Evolutionary conservation across 2,797 vertebrate genomes (phyloP).

Genomic region (Orientallactaga sibirica): DNA sequence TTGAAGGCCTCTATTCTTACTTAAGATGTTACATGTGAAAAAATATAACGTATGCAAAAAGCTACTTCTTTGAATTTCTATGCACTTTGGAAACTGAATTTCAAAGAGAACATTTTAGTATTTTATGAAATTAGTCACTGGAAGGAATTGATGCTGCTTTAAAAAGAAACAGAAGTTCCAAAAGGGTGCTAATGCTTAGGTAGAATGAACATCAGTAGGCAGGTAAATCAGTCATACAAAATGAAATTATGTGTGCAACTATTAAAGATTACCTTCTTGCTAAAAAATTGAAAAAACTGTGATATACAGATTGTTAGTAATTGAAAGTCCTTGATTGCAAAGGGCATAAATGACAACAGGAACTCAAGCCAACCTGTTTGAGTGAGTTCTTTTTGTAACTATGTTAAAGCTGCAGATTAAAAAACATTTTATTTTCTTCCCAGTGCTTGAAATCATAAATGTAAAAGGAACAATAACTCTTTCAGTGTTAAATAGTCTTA

Average conservation of each 20-base stretch:
- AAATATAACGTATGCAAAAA: constrained; percentile 19
- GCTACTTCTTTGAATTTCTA: constrained; percentile 4
- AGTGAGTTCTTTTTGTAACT: constrained; percentile 65
- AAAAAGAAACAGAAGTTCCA: constrained; percentile 66
- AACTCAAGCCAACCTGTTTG: constrained; percentile 54
- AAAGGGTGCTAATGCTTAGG: constrained; percentile 45
- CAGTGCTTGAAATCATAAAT: constrained; percentile 51
- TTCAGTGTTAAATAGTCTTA: constrained; percentile 50
- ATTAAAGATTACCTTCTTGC: constrained; percentile 70
- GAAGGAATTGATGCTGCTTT: constrained; percentile 71
- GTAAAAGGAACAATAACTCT: constrained; percentile 32
- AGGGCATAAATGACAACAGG: constrained; percentile 39
- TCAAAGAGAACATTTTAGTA: constrained; percentile 57
- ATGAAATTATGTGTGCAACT: constrained; percentile 77
- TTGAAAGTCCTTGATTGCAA: constrained; percentile 59
- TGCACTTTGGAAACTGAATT: constrained; percentile 56
- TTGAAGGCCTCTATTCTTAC: background rate
- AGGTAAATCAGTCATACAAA: constrained; percentile 78
- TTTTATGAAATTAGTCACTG: constrained; percentile 72
- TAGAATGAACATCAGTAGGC: constrained; percentile 64
- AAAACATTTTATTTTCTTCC: constrained; percentile 44
- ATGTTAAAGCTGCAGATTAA: constrained; percentile 49
- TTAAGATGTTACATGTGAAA: background rate
- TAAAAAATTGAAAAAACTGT: constrained; percentile 60
- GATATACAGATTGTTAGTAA: constrained; percentile 65